Conservation (phyloP, 2,888 invertebrate genomes). For the Rhingia campestris region DNA sequence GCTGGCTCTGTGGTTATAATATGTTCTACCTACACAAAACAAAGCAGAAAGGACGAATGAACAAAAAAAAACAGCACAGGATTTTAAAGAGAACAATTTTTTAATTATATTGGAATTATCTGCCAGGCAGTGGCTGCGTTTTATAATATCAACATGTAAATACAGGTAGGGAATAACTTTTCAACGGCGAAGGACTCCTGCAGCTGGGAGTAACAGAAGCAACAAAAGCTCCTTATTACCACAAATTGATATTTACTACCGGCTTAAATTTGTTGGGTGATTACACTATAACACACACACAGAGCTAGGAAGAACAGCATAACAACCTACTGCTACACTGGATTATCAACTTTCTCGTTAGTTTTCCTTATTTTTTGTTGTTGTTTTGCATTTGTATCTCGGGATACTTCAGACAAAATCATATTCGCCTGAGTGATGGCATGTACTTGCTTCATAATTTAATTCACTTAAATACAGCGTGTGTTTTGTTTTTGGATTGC, state of each 20-base stretch:
- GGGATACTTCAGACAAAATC: constrained; percentile 51
- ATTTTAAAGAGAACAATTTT: constrained; percentile 53
- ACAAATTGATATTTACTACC: constrained; percentile 72
- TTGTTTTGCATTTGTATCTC: constrained; percentile 25
- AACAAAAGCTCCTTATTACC: constrained; percentile 67
- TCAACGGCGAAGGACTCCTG: constrained; percentile 31
- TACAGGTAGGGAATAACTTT: constrained; percentile 36
- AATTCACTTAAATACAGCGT: constrained; percentile 67
- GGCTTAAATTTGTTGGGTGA: constrained; percentile 46
- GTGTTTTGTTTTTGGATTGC: constrained; percentile 17
- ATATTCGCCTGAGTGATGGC: constrained; percentile 66
- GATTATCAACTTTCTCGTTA: constrained; percentile 55
- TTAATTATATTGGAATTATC: constrained; percentile 71
- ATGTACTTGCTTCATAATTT: constrained; percentile 65
- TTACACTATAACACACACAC: background rate
- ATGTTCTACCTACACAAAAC: constrained; percentile 37
- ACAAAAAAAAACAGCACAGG: constrained; percentile 1
- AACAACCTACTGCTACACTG: constrained; percentile 56
- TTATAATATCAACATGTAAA: constrained; percentile 17
- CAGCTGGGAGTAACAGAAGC: constrained; percentile 55
- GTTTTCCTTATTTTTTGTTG: background rate
- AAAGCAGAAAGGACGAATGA: background rate
- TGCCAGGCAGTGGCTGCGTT: constrained; percentile 30
- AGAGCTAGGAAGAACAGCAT: constrained; percentile 28
- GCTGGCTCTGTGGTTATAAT: constrained; percentile 8